Percentiles rank a stretch among this genome's conserved stretches.
Evolutionary conservation across 2,113 vertebrate genomes (phyloP).

Genomic region (Heptranchias perlo): DNA sequence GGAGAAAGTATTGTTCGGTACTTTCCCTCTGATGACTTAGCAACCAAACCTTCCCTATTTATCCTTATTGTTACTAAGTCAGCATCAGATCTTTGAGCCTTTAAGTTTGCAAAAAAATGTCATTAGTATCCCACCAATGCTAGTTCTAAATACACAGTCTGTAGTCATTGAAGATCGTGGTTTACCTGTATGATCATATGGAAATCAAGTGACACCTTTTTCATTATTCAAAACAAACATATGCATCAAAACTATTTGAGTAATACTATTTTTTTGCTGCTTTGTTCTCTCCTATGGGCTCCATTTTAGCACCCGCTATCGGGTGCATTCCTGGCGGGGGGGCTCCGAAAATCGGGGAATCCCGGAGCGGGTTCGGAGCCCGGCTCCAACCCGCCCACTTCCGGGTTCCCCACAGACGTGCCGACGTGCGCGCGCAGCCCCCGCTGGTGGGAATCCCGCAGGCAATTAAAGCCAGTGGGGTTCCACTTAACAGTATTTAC

Average conservation of each 20-base stretch:
- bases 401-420: too few relatives aligned
- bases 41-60: neutral
- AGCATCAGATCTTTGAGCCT: neutral
- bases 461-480: too few relatives aligned
- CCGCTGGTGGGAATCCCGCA: too few relatives aligned
- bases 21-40: neutral
- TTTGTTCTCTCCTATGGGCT: too few relatives aligned
- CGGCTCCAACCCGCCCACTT: too few relatives aligned
- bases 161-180: neutral
- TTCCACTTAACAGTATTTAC: too few relatives aligned
- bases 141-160: neutral
- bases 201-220: neutral
- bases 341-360: too few relatives aligned
- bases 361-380: too few relatives aligned
- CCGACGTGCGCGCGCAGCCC: too few relatives aligned
- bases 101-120: neutral
- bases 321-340: too few relatives aligned
- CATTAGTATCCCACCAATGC: neutral
- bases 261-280: neutral
- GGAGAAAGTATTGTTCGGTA: neutral
- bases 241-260: neutral
- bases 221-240: neutral
- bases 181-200: neutral
- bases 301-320: too few relatives aligned
- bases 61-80: neutral